Conservation (phyloP, 2,113 vertebrate species). For the Bettongia penicillata region DNA sequence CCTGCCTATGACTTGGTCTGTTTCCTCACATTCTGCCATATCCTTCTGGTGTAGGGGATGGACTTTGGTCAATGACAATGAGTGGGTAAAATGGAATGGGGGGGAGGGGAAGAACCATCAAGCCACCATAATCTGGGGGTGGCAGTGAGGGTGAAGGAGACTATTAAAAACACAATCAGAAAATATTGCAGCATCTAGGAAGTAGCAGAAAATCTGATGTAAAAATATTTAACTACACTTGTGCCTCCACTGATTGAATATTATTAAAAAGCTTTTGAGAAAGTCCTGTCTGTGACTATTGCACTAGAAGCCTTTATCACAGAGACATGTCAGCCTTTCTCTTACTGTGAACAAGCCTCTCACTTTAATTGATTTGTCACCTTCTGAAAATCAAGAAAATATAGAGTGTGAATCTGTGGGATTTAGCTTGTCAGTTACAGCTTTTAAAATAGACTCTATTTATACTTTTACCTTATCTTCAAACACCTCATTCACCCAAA, state of each 20-base stretch:
- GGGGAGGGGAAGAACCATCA: background rate
- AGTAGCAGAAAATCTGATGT: conserved; percentile 64
- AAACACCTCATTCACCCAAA: conserved; percentile 48
- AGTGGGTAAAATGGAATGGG: conserved; percentile 9
- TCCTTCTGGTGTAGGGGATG: conserved; percentile 23
- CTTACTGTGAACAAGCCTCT: conserved; percentile 49
- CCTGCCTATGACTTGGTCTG: background rate
- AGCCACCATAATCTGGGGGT: background rate
- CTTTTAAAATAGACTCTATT: conserved; percentile 26
- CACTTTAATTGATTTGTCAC: conserved; percentile 57
- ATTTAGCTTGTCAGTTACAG: conserved; percentile 60
- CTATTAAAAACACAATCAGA: background rate
- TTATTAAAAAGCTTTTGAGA: conserved; percentile 62
- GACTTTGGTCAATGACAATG: background rate
- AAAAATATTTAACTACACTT: conserved; percentile 69
- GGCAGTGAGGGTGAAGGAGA: background rate
- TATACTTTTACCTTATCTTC: conserved; percentile 58
- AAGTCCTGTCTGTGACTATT: conserved; percentile 58
- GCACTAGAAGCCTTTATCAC: conserved; percentile 69
- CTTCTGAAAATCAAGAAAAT: conserved; percentile 61
- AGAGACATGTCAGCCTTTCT: conserved; percentile 38
- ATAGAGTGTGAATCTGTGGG: conserved; percentile 13
- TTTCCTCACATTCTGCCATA: background rate
- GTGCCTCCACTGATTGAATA: conserved; percentile 62
- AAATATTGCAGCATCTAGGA: conserved; percentile 30